phyloP scores from a whole-genome alignment of 1,140 invertebrate genomes.

The Zaprionus tsacasi region DNA sequence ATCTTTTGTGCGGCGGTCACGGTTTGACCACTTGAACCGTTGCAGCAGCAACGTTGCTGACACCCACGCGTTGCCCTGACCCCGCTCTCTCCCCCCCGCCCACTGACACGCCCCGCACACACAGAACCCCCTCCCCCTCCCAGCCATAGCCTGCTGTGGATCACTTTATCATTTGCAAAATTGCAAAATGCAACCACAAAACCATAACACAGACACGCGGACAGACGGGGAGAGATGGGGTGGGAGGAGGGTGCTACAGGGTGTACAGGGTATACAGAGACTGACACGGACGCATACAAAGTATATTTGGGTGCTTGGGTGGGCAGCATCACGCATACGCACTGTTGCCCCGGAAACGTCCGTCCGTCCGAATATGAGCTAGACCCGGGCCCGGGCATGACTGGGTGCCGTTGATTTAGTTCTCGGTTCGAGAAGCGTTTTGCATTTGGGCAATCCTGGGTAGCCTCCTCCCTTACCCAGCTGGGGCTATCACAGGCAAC shows the following conservation, averaged over 20 bases:
- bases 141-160: constrained; percentile 47
- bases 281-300: constrained; percentile 68
- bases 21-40: constrained; percentile 74
- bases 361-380: constrained; percentile 41
- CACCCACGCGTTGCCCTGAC: constrained; percentile 32
- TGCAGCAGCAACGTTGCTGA: constrained; percentile 45
- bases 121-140: neutral
- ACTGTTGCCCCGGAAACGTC: constrained; percentile 57
- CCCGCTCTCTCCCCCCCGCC: neutral
- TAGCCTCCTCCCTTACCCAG: neutral
- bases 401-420: constrained; percentile 67
- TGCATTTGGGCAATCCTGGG: constrained; percentile 56
- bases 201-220: constrained; percentile 64
- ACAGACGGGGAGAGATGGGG: neutral
- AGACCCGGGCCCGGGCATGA: constrained; percentile 24
- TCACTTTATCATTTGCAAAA: constrained; percentile 81
- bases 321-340: constrained; percentile 62
- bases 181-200: constrained; percentile 81
- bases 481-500: constrained; percentile 47
- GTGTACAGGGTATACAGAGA: neutral
- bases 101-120: neutral
- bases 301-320: constrained; percentile 60
- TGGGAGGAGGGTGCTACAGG: neutral
- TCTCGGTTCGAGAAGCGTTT: constrained; percentile 60
- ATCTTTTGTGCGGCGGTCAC: constrained; percentile 70